These are phyloP conservation scores for Monochamus alternatus DNA, from an alignment of 2,888 invertebrate species.

Conservation along the genomic window DNA sequence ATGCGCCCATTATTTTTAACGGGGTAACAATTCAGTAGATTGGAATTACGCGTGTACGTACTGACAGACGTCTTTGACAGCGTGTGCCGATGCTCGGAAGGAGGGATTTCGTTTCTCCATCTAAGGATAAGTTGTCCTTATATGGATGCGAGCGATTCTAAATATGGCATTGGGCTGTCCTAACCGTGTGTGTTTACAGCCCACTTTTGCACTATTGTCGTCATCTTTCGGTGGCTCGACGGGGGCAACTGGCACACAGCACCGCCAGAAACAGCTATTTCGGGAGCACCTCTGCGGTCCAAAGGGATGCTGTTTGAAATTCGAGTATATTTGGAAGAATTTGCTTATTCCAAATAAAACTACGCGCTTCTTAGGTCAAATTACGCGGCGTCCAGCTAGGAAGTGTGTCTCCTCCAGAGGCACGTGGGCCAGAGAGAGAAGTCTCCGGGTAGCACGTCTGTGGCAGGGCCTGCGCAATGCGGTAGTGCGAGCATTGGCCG, in stretches of 20 bases:
- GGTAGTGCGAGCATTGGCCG: constrained; percentile 66
- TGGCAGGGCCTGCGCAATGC: constrained; percentile 62
- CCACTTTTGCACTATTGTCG: constrained; percentile 63
- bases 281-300: constrained; percentile 26
- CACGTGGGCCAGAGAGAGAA: constrained; percentile 55
- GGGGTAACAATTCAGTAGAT: constrained; percentile 50
- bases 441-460: constrained; percentile 59
- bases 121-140: constrained; percentile 87
- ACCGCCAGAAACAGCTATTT: constrained; percentile 13
- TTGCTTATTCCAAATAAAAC: constrained; percentile 62
- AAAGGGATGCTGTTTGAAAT: constrained; percentile 42
- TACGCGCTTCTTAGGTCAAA: constrained; percentile 62
- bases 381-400: constrained; percentile 56
- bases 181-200: constrained; percentile 70
- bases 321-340: constrained; percentile 60
- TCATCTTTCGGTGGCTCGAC: constrained; percentile 40
- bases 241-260: constrained; percentile 20
- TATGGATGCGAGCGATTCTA: constrained; percentile 87
- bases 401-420: constrained; percentile 52
- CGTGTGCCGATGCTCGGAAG: constrained; percentile 67
- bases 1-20: constrained; percentile 52
- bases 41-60: constrained; percentile 59
- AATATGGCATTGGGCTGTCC: constrained; percentile 87
- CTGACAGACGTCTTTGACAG: constrained; percentile 61
- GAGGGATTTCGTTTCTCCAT: constrained; percentile 87